Percentiles rank a stretch among this genome's conserved stretches.
These are phyloP conservation scores for Sylvia borin DNA, from an alignment of 2,797 vertebrate species.

Conservation along the genomic window DNA sequence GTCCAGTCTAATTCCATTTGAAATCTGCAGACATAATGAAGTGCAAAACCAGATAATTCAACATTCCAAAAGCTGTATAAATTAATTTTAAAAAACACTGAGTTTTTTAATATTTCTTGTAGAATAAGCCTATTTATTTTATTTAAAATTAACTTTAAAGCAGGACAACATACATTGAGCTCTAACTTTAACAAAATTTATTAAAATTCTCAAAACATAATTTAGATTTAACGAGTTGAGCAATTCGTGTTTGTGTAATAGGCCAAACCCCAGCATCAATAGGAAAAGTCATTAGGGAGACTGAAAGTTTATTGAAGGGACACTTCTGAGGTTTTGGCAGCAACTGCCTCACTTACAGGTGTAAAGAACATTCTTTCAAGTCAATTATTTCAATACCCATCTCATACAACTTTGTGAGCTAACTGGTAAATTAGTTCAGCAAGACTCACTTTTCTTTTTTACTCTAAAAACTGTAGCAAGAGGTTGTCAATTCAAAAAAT, in stretches of 20 bases:
- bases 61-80: neutral
- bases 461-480: neutral
- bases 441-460: neutral
- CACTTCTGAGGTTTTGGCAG: neutral
- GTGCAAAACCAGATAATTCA: neutral
- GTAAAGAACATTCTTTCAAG: neutral
- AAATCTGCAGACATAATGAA: neutral
- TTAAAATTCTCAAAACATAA: neutral
- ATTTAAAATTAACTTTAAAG: neutral
- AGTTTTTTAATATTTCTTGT: neutral
- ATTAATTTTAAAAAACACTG: fast-evolving
- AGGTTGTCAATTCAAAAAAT: neutral
- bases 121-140: neutral
- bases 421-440: neutral
- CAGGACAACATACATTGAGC: neutral
- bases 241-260: neutral
- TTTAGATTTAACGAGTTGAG: neutral
- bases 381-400: neutral
- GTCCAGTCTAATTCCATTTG: neutral
- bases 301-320: neutral
- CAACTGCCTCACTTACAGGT: neutral
- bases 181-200: neutral
- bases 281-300: neutral
- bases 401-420: neutral
- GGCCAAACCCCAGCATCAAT: neutral